A percentile compares a stretch with the other conserved stretches of the same genome.
Evolutionary conservation across 2,797 vertebrate genomes (phyloP).

Genomic region (Hafferia zeledoni): DNA sequence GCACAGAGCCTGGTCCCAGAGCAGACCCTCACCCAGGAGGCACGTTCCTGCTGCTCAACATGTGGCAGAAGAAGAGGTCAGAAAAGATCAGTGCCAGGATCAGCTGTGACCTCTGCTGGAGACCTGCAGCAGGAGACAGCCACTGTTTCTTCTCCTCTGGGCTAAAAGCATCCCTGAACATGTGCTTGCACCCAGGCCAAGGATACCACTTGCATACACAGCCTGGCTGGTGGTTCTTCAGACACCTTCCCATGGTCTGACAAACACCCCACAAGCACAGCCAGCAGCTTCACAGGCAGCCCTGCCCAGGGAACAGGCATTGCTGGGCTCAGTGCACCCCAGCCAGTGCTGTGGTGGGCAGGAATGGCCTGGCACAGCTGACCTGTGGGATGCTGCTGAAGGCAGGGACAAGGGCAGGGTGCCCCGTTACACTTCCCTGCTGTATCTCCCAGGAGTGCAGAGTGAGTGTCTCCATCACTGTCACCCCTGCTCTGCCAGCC

Average conservation of each 20-base stretch:
- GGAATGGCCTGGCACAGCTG: fast-evolving
- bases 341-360: neutral
- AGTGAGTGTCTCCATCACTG: neutral
- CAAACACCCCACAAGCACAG: neutral
- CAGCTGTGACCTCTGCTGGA: neutral
- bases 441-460: neutral
- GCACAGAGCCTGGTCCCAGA: neutral
- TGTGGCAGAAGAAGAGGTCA: neutral
- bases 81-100: neutral
- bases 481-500: neutral
- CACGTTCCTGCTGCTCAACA: neutral
- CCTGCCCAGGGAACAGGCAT: fast-evolving
- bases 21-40: neutral
- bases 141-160: neutral
- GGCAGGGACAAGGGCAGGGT: neutral
- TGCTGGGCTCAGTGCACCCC: neutral
- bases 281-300: neutral
- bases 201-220: fast-evolving
- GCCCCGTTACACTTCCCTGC: neutral
- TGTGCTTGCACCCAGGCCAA: neutral
- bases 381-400: neutral
- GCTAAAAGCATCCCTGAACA: neutral
- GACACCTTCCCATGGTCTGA: neutral
- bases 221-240: neutral
- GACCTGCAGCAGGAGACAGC: neutral